phyloP scores from a whole-genome alignment of 2,797 vertebrate genomes.

The Enteromius fasciolatus region DNA sequence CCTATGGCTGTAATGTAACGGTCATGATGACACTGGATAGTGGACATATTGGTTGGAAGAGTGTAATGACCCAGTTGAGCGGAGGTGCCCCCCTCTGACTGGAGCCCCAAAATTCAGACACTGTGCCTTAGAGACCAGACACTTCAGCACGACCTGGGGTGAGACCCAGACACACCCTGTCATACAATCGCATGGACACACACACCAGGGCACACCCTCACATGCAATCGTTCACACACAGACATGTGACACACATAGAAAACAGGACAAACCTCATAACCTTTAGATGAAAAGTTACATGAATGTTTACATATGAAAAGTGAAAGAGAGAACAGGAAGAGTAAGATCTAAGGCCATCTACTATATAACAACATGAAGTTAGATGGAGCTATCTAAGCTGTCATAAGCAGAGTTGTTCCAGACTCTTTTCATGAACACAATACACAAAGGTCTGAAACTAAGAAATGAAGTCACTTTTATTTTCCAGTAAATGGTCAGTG shows the following conservation, averaged over 20 bases:
- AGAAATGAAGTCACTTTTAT: neutral
- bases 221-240: slow-evolving; percentile 56
- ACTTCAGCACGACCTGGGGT: slow-evolving; percentile 58
- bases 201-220: slow-evolving; percentile 53
- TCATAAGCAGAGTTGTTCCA: slow-evolving; percentile 36
- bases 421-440: neutral
- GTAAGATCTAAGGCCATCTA: slow-evolving; percentile 43
- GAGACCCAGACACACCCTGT: slow-evolving; percentile 61
- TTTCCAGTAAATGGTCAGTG: neutral
- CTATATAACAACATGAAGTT: slow-evolving; percentile 48
- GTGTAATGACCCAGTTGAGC: slow-evolving; percentile 48
- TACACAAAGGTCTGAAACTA: neutral
- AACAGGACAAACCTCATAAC: slow-evolving; percentile 3
- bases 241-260: slow-evolving; percentile 38
- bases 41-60: slow-evolving; percentile 20
- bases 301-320: neutral
- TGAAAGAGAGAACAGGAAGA: neutral
- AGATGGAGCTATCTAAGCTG: slow-evolving; percentile 42
- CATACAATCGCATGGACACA: slow-evolving; percentile 61
- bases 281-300: slow-evolving; percentile 14
- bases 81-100: slow-evolving; percentile 23
- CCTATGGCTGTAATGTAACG: slow-evolving; percentile 31
- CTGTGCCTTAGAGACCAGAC: slow-evolving; percentile 60
- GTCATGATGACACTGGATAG: slow-evolving; percentile 23
- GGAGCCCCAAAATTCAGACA: slow-evolving; percentile 56